Evolutionary conservation across 2,888 invertebrate genomes (phyloP).

Genomic region (Platerodrilus igneus): DNA sequence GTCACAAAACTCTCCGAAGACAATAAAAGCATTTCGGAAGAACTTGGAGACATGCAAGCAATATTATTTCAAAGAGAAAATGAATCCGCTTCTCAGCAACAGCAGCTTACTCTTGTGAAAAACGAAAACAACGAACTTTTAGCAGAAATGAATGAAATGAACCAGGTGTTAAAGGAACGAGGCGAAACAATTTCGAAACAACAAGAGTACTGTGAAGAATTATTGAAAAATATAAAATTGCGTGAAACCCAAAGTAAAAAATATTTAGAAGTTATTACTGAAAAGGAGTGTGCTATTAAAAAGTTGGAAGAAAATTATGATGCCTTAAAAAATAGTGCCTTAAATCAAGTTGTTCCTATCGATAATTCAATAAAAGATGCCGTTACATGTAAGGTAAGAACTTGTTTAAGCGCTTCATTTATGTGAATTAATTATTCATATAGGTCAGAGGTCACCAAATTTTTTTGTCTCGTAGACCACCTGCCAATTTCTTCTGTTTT

Average conservation of each 20-base stretch:
- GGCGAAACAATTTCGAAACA: constrained; percentile 70
- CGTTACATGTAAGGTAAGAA: constrained; percentile 11
- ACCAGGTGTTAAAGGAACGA: constrained; percentile 67
- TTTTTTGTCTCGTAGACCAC: no score
- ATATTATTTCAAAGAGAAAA: no score
- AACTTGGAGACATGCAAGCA: no score
- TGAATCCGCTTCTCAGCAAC: no score
- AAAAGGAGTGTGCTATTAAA: constrained; percentile 37
- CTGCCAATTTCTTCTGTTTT: no score
- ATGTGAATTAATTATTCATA: no score
- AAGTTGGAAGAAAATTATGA: constrained; percentile 32
- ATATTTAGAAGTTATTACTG: constrained; percentile 35
- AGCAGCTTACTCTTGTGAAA: constrained; percentile 42
- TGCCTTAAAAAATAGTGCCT: constrained; percentile 7
- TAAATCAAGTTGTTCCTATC: constrained; percentile 13
- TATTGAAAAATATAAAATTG: constrained; percentile 55
- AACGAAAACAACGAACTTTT: constrained; percentile 63
- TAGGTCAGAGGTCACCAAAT: no score
- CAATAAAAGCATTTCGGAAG: no score
- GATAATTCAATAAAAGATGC: constrained; percentile 9
- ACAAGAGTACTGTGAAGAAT: constrained; percentile 58
- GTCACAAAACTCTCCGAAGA: no score
- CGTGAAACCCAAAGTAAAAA: constrained; percentile 49
- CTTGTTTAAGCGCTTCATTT: no score
- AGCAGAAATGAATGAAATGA: constrained; percentile 72